Base-by-base conservation (phyloP, 2,113 vertebrate genomes). In the Kobus ellipsiprymnus region DNA sequence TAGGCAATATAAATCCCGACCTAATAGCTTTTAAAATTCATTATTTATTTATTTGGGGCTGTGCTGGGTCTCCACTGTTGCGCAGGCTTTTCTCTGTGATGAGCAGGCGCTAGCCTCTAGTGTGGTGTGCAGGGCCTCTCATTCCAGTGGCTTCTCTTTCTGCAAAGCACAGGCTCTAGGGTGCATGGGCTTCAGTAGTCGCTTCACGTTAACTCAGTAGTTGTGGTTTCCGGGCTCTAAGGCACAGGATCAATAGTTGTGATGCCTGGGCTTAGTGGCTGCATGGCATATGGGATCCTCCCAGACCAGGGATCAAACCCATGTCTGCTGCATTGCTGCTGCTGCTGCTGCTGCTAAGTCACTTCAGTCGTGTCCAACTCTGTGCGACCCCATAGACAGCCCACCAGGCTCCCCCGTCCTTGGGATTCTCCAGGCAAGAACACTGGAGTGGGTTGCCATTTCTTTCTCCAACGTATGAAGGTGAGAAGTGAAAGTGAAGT, bases 61-160 rank as follows among this genome's bases (percentile, higher is more conserved):
- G 71, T 14, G 40, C 23, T 2, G 29, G 11, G 12, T 14, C 71
- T 77, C 14, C 23, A 44, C 13, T 77, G 40, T 77, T 3, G 40
- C 0, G 0, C 21, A 27, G 40, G 40, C 71, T 77, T 44, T 27
- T 40, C 36, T 44, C 36, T 14, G 40, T 25, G 23, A 27, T 4
- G 67, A 27, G 12, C 2, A 0, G 23, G 40, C 1, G 6, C 71
- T 27, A 6, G 3, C 15, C 11, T 44, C 12, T 25, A 4, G 71
- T 14, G 12, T 44, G 71, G 36, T 44, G 23, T 14, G 5, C 36
- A 27, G 40, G 36, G 36, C 36, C 40, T 27, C 36, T 40, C 5
- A 0, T 7, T 3, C 36, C 71, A 14, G 36, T 44, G 23, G 36
- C 36, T 77, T 27, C 40, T 44, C 40, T 27, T 44, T 23, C 40